These are phyloP conservation scores for Zalophus californianus DNA, from an alignment of 2,797 vertebrate species.

Conservation along the genomic window DNA sequence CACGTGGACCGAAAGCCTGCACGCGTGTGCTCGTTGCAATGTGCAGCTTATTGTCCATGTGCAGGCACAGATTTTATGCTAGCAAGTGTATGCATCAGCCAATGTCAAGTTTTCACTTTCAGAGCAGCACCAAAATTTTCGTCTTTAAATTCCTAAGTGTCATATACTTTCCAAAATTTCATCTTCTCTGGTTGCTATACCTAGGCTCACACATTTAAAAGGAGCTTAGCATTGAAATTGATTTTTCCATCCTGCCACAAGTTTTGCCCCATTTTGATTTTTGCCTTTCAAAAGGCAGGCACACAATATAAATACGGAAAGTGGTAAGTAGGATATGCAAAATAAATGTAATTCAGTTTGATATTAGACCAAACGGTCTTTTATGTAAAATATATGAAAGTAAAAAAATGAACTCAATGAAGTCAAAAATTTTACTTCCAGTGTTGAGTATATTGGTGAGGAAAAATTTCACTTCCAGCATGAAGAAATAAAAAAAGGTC, in stretches of 20 bases:
- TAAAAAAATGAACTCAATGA: background rate
- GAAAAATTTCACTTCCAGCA: background rate
- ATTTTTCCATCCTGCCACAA: background rate
- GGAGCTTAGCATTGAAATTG: conserved; percentile 78
- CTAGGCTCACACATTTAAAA: conserved; percentile 79
- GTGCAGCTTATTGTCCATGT: background rate
- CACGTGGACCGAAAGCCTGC: accelerated
- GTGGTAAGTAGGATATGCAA: background rate
- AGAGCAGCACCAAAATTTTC: background rate
- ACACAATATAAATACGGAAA: conserved; percentile 49
- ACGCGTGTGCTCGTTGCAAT: background rate
- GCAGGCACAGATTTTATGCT: background rate
- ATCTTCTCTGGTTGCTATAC: conserved; percentile 35
- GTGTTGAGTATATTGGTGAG: background rate
- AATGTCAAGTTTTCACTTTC: conserved; percentile 18
- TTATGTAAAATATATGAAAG: conserved; percentile 23
- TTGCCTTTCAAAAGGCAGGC: conserved; percentile 37
- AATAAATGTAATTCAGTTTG: conserved; percentile 43
- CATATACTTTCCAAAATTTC: conserved; percentile 69
- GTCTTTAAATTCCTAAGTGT: conserved; percentile 41
- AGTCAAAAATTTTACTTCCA: background rate
- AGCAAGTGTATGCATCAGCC: background rate
- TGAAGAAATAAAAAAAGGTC: conserved; percentile 3
- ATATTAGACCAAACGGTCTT: background rate
- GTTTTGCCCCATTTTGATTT: conserved; percentile 26